Base-by-base conservation (phyloP, 2,888 invertebrate genomes). In the Pycnomerus fuliginosus region DNA sequence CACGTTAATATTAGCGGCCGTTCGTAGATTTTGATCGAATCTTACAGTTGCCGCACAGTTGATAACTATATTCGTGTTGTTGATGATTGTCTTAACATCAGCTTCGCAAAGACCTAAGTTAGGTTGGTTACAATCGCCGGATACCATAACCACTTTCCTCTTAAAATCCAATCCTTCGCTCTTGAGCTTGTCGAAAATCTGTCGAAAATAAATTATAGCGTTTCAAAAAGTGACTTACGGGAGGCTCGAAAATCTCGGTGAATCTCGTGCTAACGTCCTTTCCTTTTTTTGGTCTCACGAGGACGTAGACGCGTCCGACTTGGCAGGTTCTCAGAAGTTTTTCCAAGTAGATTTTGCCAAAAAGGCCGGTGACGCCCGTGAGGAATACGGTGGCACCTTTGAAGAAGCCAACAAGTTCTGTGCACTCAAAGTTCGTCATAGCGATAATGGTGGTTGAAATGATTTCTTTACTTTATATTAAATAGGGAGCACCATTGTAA, bases 11-110 rank as follows among this genome's bases (percentile, higher is more conserved):
- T 79, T 75, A 14, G 82, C 74, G 0, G 87, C 83, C n/a, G 75
- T 65, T 68, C 78, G 77, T 8, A 90, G 69, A 30, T 78, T 78
- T 63, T 88, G 87, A 62, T 87, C 84, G 63, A 90, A 90, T 50
- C 80, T 76, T 11, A 88, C 83, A 1, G 87, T 87, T 1, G 87
- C 88, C 1, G 88, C 88, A 29, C 82, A 82, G 65, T 89, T 87
- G 65, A 89, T 81, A 7, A 89, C 80, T 31, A 85, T 72, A 33
- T 76, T 71, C 17, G 85, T 80, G 53, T 83, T 76, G n/a, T 76
- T 69, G 16, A 68, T 64, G 12, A 80, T 55, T 11, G 22, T 54
- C 13, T 56, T 41, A 17, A 34, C 43, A 56, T 81, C 77, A 17
- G 73, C 63, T 1, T 70, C 59, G 34, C 70, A 73, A 34, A 82